A percentile compares a stretch with the other conserved stretches of the same genome.
phyloP scores from a whole-genome alignment of 2,113 vertebrate species.

The Cochlearius cochlearius region DNA sequence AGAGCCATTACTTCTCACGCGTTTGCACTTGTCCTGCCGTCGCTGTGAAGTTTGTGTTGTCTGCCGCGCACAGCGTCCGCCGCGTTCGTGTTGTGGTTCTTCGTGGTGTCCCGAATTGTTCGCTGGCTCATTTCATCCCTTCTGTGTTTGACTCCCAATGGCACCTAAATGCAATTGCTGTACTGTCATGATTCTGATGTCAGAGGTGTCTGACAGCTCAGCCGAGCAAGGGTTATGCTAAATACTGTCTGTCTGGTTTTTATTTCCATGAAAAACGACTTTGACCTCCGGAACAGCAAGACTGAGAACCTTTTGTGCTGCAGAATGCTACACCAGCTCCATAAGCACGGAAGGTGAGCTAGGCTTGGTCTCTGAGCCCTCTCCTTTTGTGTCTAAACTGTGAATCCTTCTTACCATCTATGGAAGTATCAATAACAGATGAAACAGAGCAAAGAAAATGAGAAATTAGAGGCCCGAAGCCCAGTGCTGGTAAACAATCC shows the following conservation, averaged over 20 bases:
- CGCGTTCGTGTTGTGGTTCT: fast-evolving
- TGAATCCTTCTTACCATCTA: background rate
- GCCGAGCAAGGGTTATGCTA: background rate
- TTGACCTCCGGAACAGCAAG: background rate
- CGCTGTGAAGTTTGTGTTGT: background rate
- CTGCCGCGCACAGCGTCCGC: background rate
- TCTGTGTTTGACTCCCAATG: background rate
- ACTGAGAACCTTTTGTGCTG: background rate
- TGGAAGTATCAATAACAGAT: background rate
- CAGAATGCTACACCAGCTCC: background rate
- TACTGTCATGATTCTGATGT: background rate
- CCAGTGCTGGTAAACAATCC: background rate
- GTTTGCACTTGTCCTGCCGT: background rate
- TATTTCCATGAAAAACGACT: background rate
- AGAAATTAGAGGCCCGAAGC: background rate
- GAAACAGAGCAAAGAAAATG: background rate
- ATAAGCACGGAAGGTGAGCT: background rate
- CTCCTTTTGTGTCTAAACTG: background rate
- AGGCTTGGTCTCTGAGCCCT: background rate
- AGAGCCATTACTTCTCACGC: background rate
- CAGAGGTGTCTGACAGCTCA: background rate
- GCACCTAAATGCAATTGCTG: background rate
- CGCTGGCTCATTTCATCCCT: background rate
- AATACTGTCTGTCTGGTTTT: background rate
- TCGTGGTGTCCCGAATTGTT: background rate